Conservation (phyloP, 2,888 invertebrate genomes). For the Biston stratarius region DNA sequence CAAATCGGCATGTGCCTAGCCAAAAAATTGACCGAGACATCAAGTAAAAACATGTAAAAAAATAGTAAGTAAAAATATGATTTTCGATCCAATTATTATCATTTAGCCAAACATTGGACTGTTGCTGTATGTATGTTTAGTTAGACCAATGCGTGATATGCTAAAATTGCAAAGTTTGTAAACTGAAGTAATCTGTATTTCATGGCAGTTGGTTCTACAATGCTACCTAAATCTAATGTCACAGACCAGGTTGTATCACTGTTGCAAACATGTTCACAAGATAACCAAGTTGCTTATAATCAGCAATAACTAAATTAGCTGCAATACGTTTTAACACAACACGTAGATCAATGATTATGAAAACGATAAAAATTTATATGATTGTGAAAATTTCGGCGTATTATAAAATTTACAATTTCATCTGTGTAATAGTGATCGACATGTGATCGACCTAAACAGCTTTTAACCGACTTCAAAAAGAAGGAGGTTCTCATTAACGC, state of each 20-base stretch:
- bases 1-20: no score
- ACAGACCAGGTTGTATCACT: slow-evolving; percentile 6
- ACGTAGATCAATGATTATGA: slow-evolving; percentile 4
- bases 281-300: not conserved
- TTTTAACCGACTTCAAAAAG: no score
- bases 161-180: no score
- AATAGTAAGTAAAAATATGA: no score
- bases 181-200: not conserved
- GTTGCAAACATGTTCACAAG: not conserved
- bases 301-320: slow-evolving; percentile 39
- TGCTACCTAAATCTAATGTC: slow-evolving; percentile 10
- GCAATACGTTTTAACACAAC: slow-evolving; percentile 40
- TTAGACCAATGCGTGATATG: not conserved
- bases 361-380: no score
- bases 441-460: not conserved
- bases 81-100: no score
- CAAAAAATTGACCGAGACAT: no score
- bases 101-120: not conserved
- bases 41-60: no score
- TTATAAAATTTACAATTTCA: not conserved
- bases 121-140: no score
- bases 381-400: not conserved
- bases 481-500: no score
- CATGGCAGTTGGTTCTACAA: slow-evolving; percentile 1
- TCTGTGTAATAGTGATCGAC: no score